Evolutionary conservation across 2,888 invertebrate species (phyloP).

Genomic region (Salpingus planirostris): DNA sequence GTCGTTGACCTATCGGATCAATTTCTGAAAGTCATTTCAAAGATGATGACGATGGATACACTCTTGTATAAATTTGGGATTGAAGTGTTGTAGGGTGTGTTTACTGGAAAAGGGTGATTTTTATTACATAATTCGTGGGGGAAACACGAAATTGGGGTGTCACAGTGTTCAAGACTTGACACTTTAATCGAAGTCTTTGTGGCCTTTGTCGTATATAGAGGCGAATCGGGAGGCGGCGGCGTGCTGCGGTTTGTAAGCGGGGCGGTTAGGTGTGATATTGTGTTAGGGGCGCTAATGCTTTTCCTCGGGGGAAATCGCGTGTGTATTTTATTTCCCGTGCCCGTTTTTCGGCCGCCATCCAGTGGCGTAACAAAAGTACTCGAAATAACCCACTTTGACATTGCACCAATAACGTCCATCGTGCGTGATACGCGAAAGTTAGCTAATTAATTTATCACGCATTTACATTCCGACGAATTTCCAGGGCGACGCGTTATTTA

Average conservation of each 20-base stretch:
- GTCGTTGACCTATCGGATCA: no score
- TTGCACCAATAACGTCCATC: no score
- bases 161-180: constrained; percentile 17
- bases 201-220: constrained; percentile 14
- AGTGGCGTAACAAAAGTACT: no score
- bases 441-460: constrained; percentile 15
- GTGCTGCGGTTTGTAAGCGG: constrained; percentile 26
- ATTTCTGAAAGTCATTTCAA: no score
- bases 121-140: no score
- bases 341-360: constrained; percentile 3
- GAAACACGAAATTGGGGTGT: no score
- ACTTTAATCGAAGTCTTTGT: constrained; percentile 18
- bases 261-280: constrained; percentile 29
- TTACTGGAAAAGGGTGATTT: no score
- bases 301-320: constrained; percentile 29
- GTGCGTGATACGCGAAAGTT: constrained; percentile 12
- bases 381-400: no score
- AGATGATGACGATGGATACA: no score
- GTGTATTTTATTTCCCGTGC: constrained; percentile 20
- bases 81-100: no score
- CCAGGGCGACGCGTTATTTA: constrained; percentile 5
- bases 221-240: constrained; percentile 15
- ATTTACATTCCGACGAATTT: constrained; percentile 11
- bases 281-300: constrained; percentile 30
- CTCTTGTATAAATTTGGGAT: no score